phyloP scores from a whole-genome alignment of 2,113 vertebrate species.

The Dascyllus trimaculatus region DNA sequence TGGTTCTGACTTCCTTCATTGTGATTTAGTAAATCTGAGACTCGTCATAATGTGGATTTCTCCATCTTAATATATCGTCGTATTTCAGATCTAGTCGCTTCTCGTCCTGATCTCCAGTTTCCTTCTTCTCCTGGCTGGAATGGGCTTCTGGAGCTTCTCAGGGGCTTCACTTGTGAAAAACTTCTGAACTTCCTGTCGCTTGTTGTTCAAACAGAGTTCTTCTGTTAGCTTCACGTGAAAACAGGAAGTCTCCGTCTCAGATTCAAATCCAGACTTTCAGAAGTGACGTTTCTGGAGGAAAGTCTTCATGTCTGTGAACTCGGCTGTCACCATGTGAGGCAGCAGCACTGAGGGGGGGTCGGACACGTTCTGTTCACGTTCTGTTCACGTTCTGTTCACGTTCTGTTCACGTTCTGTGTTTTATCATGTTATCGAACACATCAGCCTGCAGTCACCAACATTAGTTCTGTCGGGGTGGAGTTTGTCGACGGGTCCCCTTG shows the following conservation, averaged over 20 bases:
- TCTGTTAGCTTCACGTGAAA: not conserved
- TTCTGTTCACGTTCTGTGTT: conserved; percentile 2
- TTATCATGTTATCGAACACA: conserved; percentile 23
- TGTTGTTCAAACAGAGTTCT: not conserved
- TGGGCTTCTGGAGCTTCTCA: conserved; percentile 22
- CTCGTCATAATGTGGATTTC: no score
- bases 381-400: no score
- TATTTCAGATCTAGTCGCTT: no score
- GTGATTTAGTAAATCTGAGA: no score
- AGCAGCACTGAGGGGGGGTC: conserved; percentile 24
- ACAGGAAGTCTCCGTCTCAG: not conserved
- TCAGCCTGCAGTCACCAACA: not conserved
- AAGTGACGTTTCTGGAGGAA: conserved; percentile 2
- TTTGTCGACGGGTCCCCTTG: not conserved
- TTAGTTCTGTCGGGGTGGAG: no score
- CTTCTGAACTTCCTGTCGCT: not conserved
- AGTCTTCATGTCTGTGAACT: conserved; percentile 1
- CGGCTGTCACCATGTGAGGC: not conserved
- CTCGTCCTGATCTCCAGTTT: not conserved
- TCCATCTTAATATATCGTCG: no score
- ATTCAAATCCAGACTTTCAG: conserved; percentile 8
- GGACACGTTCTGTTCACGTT: not conserved
- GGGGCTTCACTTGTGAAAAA: conserved; percentile 40
- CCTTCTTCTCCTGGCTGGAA: not conserved
- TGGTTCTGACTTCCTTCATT: no score